Percentiles rank a stretch among this genome's conserved stretches.
phyloP scores from a whole-genome alignment of 2,888 invertebrate species.

The Icerya purchasi region DNA sequence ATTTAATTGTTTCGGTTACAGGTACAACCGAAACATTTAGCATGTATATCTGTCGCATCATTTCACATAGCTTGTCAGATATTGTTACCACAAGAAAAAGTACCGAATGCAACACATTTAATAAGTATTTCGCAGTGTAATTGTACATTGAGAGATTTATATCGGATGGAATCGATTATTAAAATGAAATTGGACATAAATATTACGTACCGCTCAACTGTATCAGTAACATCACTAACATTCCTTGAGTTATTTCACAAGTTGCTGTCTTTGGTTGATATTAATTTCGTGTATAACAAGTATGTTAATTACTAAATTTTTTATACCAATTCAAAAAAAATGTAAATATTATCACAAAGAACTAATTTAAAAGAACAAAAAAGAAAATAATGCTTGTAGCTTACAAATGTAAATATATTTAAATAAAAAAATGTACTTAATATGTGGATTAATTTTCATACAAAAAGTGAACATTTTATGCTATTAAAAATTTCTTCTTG shows the following conservation, averaged over 20 bases:
- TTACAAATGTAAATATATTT: too few relatives aligned
- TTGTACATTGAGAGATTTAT: slow-evolving; percentile 63
- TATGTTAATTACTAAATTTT: too few relatives aligned
- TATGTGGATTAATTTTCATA: too few relatives aligned
- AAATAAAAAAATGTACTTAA: too few relatives aligned
- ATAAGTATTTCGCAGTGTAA: slow-evolving; percentile 49
- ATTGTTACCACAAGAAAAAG: slow-evolving; percentile 19
- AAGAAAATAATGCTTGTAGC: too few relatives aligned
- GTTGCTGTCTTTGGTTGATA: slow-evolving; percentile 35
- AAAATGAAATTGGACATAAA: slow-evolving; percentile 49
- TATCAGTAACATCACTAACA: slow-evolving; percentile 39
- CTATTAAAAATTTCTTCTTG: too few relatives aligned
- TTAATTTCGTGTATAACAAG: slow-evolving; percentile 31
- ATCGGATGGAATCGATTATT: slow-evolving; percentile 66
- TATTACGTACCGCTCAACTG: slow-evolving; percentile 26
- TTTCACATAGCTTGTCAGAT: slow-evolving; percentile 60
- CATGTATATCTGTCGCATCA: slow-evolving; percentile 67
- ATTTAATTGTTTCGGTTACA: too few relatives aligned
- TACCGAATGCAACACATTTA: slow-evolving; percentile 32
- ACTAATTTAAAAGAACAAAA: too few relatives aligned
- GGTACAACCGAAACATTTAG: slow-evolving; percentile 59
- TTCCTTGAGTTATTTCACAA: slow-evolving; percentile 44
- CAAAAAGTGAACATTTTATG: too few relatives aligned
- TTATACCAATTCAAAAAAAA: too few relatives aligned
- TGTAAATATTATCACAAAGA: too few relatives aligned